Evolutionary conservation across 2,797 vertebrate species (phyloP).

Genomic region (Lerista edwardsae): DNA sequence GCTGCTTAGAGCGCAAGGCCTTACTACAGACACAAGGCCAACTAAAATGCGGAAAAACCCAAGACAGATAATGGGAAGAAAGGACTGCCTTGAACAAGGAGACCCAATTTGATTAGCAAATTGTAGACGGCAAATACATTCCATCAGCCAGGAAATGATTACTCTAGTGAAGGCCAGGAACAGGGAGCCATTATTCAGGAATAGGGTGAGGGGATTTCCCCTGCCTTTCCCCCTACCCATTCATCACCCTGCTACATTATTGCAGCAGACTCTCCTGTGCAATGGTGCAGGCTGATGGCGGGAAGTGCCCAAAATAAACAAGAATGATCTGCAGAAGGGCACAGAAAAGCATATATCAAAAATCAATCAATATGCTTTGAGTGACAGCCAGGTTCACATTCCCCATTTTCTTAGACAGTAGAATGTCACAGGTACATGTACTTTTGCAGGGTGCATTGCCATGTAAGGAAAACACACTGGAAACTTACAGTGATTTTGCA

Average conservation of each 20-base stretch:
- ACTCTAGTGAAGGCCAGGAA: neutral
- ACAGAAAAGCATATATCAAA: neutral
- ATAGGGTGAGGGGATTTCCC: neutral
- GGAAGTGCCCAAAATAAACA: neutral
- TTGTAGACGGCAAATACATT: neutral
- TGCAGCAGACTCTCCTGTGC: neutral
- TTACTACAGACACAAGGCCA: neutral
- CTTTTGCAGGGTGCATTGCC: neutral
- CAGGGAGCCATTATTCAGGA: slow-evolving; percentile 5
- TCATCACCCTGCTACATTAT: neutral
- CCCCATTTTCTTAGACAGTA: neutral
- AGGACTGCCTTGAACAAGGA: slow-evolving; percentile 4
- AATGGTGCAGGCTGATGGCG: neutral
- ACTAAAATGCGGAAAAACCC: neutral
- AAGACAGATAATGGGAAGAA: neutral
- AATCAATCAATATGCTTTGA: too few relatives aligned
- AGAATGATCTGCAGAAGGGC: neutral
- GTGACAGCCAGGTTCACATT: too few relatives aligned
- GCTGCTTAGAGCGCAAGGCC: neutral
- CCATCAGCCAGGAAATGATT: neutral
- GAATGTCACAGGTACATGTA: neutral
- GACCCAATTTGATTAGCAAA: neutral
- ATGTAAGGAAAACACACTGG: neutral
- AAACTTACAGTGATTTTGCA: neutral
- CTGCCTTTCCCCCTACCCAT: neutral